Base-by-base conservation (phyloP, 2,113 vertebrate genomes). In the Trematomus loennbergii region DNA sequence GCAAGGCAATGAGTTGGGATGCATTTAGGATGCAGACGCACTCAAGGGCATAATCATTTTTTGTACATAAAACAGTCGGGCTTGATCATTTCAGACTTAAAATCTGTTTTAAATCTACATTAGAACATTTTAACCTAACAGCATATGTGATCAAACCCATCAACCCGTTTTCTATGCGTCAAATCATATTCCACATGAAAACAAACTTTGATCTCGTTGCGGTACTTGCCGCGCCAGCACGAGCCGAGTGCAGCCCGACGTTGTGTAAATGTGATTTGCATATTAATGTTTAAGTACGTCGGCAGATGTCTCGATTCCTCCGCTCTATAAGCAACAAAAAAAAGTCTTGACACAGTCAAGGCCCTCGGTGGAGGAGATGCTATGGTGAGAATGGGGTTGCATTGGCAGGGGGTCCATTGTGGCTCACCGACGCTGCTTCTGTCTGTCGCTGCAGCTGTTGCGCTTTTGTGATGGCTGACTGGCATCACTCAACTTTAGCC, bases 301-400 rank as follows among this genome's bases (percentile, higher is more conserved):
- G 93, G 96, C 97, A 96, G 96, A 96, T 97, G 97, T 97, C 95
- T 94, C 85, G 94, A 93, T 92, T 89, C 90, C 81, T 89, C 90
- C 91, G 94, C 93, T 95, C 91, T 90, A 78, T 29, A 29, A 72
- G 79, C 90, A 45, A 6, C 20, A 55, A 12, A 29, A 72, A 72
- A 73, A 65, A 76, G 64, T 82, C 86, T 93, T 84, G 77, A 25
- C 33, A 82, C 83, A 77, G 79, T 77, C 94, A 90, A 90, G 87
- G 84, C 93, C 93, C 55, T 48, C 3, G 66, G 78, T 48, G 36
- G 36, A 13, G 72, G 88, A 89, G 88, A 86, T 87, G 95, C 91
- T 60, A 69, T 12, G 75, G 63, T 76, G 87, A 85, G 87, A 92
- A 87, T 83, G 88, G 83, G 90, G 90, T 79, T 85, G 94, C 92